Base-by-base conservation (phyloP, 2,888 invertebrate genomes). In the Hirudinaria manillensis region DNA sequence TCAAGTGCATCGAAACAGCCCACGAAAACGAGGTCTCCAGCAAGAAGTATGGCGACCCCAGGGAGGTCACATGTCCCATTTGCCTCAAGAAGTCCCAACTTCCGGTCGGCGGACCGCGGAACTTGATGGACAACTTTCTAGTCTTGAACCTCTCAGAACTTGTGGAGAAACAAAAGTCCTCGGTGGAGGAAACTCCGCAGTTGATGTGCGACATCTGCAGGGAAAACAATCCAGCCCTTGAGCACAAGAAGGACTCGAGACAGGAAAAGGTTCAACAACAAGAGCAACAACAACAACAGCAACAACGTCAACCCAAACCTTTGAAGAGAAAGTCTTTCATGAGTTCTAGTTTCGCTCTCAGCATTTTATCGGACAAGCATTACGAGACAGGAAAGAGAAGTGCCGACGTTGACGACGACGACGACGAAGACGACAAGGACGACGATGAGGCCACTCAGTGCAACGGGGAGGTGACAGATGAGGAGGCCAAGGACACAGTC, bases 31-130 rank as follows among this genome's bases (percentile, higher is more conserved):
- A 73, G 36, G 34, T 73, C 24, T 61, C 61, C 0, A 75, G 76
- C 21, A 76, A 77, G 74, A 79, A 79, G 71, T 73, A 76, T 56
- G 38, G 77, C 32, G 79, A 79, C 67, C 56, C 72, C 34, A 72
- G 79, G n/a, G 78, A 79, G 70, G 79, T 80, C 61, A 71, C 77
- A 53, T 80, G 80, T 55, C 80, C 80, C 6, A 79, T 80, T 19
- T 80, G 80, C 65, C 76, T 78, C 3, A 78, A 78, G 4, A 76
- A 79, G 55, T 76, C 78, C 72, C 77, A 78, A 68, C 76, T 80
- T 55, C 79, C 79, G 16, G 75, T 74, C 38, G 75, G 77, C 45
- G 79, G 79, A 3, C 77, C 77, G 10, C 74, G 77, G 3, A 79
- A 77, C 3, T 77, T 80, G 34, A 78, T 79, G 21, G 79, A 80